phyloP scores from a whole-genome alignment of 1,140 invertebrate genomes.

The Drosophila pandora region DNA sequence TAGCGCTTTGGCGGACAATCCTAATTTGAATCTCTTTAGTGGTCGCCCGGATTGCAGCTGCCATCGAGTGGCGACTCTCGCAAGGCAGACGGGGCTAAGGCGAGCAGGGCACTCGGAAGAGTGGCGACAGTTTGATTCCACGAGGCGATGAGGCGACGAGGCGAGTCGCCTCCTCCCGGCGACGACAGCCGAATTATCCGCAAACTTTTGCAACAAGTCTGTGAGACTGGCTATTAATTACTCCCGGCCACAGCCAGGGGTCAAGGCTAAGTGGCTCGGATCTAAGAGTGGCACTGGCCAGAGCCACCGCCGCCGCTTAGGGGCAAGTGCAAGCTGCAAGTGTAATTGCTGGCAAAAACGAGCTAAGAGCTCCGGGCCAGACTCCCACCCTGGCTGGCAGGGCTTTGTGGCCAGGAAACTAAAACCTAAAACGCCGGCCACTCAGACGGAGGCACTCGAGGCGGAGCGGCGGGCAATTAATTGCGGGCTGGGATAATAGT shows the following conservation, averaged over 20 bases:
- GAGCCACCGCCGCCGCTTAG: not conserved
- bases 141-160: not conserved
- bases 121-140: slow-evolving; percentile 18
- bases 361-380: slow-evolving; percentile 5
- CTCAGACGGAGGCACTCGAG: slow-evolving; percentile 44
- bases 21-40: slow-evolving; percentile 44
- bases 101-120: not conserved
- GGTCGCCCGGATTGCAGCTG: slow-evolving; percentile 17
- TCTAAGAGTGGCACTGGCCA: slow-evolving; percentile 1
- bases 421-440: slow-evolving; percentile 26
- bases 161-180: not conserved
- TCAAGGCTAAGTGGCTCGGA: not conserved
- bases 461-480: slow-evolving; percentile 32
- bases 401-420: not conserved
- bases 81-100: not conserved
- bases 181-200: not conserved
- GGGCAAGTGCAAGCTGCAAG: not conserved
- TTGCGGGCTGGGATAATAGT: not conserved
- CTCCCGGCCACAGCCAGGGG: not conserved
- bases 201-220: not conserved
- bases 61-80: not conserved
- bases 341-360: not conserved
- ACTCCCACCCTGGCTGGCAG: too few species aligned
- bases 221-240: not conserved
- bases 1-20: slow-evolving; percentile 29